Evolutionary conservation across 2,113 vertebrate species (phyloP), one percentile per base, ranked within the genome.

Genomic region (Gallinago paraguaiae): DNA sequence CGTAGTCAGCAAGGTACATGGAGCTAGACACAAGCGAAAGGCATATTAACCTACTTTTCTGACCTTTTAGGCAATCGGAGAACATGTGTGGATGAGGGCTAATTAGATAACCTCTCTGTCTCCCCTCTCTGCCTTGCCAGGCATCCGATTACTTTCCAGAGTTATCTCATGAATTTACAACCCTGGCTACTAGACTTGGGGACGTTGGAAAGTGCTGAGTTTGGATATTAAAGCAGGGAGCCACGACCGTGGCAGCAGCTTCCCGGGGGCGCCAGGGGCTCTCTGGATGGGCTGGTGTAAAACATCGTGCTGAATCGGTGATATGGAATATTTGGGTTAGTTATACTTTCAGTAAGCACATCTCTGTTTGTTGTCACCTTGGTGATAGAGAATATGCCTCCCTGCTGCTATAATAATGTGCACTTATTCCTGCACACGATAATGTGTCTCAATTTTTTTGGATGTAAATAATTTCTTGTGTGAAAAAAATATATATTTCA

Each of bases 131-230:
- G 86, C 74, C 61, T 82, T 48, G 74, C 89, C 82, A 85, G 82
- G 90, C 74, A 95, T 97, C 93, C 15, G 1, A 28, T 90, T 89
- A 84, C 95, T 97, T 76, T 84, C 94, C 91, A 95, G 90, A 95
- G 87, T 72, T 82, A 94, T 94, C 94, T 56, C 8, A 3, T 90
- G 93, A 95, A 96, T 96, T 92, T 94, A 92, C 93, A 92, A 82
- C 78, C 81, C 70, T 48, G 45, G n/a, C 89, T 69, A 6, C 75
- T 30, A 37, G 85, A 43, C 89, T 80, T 18, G 11, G 65, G 89
- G 89, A 64, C 3, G 16, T 61, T 90, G 89, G 24, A 53, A 89
- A 82, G 50, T 92, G 94, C 95, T 85, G 96, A 87, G 70, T 60
- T 56, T 31, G 85, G 53, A 4, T 16, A 17, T 61, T 45, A 11